Evolutionary conservation across 2,113 vertebrate genomes (phyloP).

Genomic region (Notarius quadriscutis): DNA sequence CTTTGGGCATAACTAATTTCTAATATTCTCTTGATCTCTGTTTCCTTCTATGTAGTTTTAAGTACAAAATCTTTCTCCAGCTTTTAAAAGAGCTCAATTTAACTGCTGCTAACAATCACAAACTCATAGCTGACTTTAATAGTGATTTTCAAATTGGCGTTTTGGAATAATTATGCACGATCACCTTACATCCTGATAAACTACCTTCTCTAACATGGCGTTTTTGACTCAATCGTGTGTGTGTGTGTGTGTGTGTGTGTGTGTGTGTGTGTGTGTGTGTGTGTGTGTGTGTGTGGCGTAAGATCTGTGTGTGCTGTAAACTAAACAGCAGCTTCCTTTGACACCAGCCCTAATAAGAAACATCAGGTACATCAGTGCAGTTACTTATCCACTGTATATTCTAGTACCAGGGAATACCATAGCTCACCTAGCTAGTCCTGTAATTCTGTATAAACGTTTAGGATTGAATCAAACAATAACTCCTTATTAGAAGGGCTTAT

Average conservation of each 20-base stretch:
- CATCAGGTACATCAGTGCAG: constrained; percentile 35
- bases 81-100: constrained; percentile 12
- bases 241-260: not conserved
- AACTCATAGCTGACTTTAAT: not conserved
- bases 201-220: not conserved
- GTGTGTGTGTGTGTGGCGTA: not conserved
- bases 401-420: constrained; percentile 26
- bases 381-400: constrained; percentile 5
- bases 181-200: not conserved
- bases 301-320: constrained; percentile 11
- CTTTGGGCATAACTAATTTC: not conserved
- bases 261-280: not conserved
- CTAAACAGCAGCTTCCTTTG: constrained; percentile 35
- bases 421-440: constrained; percentile 41
- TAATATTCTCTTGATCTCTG: not conserved
- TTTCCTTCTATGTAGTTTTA: not conserved
- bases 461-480: constrained; percentile 42
- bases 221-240: constrained; percentile 11
- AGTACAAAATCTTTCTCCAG: not conserved
- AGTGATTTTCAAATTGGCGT: constrained; percentile 1
- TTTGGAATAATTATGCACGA: not conserved
- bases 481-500: constrained; percentile 65
- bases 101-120: constrained; percentile 17
- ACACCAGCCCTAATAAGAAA: constrained; percentile 33
- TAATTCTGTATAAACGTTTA: constrained; percentile 51